Conservation (phyloP, 2,113 vertebrate species). For the Chaetodon trifascialis region DNA sequence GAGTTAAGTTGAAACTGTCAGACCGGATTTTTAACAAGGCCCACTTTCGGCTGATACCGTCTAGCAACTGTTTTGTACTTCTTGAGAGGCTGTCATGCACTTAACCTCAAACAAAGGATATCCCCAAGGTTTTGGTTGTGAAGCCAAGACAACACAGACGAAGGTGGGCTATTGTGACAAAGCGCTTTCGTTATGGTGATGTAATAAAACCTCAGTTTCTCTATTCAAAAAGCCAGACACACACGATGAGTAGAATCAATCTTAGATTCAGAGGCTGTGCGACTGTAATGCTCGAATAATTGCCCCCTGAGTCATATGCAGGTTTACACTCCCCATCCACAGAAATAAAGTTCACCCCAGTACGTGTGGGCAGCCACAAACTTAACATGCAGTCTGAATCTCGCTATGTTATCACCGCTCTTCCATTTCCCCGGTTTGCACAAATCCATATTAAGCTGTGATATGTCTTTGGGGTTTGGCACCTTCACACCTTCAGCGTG, state of each 20-base stretch:
- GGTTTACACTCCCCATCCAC: constrained; percentile 17
- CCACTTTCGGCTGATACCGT: constrained; percentile 4
- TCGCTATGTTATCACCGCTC: constrained; percentile 47
- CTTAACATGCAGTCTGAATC: constrained; percentile 61
- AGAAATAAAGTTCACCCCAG: constrained; percentile 32
- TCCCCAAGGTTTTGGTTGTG: background rate
- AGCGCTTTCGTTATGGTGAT: constrained; percentile 19
- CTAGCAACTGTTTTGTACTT: constrained; percentile 29
- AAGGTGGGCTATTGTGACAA: background rate
- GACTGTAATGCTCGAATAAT: constrained; percentile 35
- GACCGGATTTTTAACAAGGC: constrained; percentile 36
- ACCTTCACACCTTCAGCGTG: constrained; percentile 67
- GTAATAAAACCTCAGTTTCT: constrained; percentile 33
- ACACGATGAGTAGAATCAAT: constrained; percentile 30
- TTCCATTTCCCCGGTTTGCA: constrained; percentile 71
- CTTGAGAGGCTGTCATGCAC: constrained; percentile 8
- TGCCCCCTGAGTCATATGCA: constrained; percentile 9
- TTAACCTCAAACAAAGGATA: constrained; percentile 40
- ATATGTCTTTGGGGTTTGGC: constrained; percentile 79
- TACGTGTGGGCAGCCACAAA: constrained; percentile 44
- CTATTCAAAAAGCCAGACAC: constrained; percentile 26
- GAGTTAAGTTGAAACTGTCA: constrained; percentile 63
- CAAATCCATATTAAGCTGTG: constrained; percentile 77
- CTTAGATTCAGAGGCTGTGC: constrained; percentile 1
- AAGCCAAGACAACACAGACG: background rate